Evolutionary conservation across 2,113 vertebrate genomes (phyloP).

Genomic region (Dipodomys stephensi): DNA sequence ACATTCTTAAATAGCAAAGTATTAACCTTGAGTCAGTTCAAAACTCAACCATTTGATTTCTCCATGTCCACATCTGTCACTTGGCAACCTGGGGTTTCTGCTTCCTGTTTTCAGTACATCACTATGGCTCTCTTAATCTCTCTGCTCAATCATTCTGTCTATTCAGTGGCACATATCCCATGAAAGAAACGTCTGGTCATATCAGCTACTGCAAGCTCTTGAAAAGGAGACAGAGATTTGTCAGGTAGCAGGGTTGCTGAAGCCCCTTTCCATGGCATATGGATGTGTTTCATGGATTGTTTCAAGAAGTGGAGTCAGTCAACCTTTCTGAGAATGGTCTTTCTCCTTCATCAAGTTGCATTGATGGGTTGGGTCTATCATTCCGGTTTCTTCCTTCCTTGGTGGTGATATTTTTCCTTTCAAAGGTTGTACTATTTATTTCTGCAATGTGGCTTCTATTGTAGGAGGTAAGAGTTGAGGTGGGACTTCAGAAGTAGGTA

Average conservation of each 20-base stretch:
- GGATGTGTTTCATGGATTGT: neutral
- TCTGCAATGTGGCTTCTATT: neutral
- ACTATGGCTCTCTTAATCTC: neutral
- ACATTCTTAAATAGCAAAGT: conserved; percentile 34
- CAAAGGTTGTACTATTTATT: neutral
- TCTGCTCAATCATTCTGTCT: neutral
- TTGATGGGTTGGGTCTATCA: neutral
- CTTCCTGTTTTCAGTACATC: neutral
- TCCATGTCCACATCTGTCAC: neutral
- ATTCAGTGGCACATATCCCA: neutral
- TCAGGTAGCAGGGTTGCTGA: neutral
- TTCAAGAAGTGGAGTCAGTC: neutral
- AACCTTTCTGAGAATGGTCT: neutral
- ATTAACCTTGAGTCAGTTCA: neutral
- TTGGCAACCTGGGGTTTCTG: neutral
- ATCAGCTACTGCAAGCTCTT: neutral
- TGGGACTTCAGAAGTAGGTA: neutral
- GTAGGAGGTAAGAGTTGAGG: neutral
- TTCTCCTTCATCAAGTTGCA: conserved; percentile 7
- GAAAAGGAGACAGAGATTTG: neutral
- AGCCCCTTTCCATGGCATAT: neutral
- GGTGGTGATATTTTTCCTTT: neutral
- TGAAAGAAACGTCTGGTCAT: conserved; percentile 6
- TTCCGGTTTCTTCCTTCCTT: neutral
- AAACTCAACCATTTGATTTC: neutral